These are phyloP conservation scores for Mirounga angustirostris DNA, from an alignment of 2,113 vertebrate species.

Conservation along the genomic window DNA sequence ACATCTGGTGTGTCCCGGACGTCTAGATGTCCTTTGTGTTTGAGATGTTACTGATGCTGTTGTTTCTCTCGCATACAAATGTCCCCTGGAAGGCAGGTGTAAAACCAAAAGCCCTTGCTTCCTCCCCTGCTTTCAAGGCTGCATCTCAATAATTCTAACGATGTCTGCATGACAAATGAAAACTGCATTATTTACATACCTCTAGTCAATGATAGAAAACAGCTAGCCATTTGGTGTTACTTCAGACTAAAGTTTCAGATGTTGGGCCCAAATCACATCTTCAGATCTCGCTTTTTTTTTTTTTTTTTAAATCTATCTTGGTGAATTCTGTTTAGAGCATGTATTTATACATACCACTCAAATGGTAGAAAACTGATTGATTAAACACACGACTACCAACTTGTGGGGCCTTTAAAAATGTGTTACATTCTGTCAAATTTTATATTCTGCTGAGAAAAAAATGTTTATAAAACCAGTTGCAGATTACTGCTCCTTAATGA, in stretches of 20 bases:
- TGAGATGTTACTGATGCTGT: not conserved
- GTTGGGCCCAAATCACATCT: not conserved
- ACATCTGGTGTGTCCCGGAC: not conserved
- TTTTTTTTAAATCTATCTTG: not conserved
- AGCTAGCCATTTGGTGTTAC: constrained; percentile 50
- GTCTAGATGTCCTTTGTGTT: constrained; percentile 17
- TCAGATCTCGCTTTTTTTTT: not conserved
- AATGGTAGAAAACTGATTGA: not conserved
- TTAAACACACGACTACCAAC: not conserved
- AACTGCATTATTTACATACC: not conserved
- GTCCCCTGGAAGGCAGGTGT: constrained; percentile 18
- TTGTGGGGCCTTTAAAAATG: not conserved
- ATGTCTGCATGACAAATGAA: constrained; percentile 31
- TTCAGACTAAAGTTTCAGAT: constrained; percentile 53
- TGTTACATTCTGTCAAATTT: not conserved
- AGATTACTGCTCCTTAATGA: not conserved
- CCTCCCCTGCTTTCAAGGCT: not conserved
- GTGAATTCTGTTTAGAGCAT: not conserved
- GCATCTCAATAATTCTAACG: not conserved
- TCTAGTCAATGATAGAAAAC: constrained; percentile 29
- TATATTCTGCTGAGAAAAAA: not conserved
- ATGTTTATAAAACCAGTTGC: not conserved
- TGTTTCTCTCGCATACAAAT: constrained; percentile 63
- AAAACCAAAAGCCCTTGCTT: not conserved
- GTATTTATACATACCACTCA: not conserved